Evolutionary conservation across 2,888 invertebrate species (phyloP).

Genomic region (Gonocerus acuteangulatus): DNA sequence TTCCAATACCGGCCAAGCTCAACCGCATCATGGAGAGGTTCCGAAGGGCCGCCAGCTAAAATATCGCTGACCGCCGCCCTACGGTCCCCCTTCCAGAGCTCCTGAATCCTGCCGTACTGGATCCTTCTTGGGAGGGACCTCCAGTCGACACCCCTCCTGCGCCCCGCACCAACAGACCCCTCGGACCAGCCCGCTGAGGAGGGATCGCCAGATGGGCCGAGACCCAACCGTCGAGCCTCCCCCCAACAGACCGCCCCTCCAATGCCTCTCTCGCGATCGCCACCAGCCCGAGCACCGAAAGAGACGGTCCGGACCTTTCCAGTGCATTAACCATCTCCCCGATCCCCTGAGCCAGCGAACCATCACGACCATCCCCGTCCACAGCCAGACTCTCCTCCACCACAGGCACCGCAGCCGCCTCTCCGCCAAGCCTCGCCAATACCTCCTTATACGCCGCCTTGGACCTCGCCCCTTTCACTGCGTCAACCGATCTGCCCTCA

Average conservation of each 20-base stretch:
- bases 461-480: background rate
- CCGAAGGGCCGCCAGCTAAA: background rate
- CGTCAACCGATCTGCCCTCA: background rate
- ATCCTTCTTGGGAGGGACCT: background rate
- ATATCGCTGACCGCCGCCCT: background rate
- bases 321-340: background rate
- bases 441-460: background rate
- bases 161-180: too few relatives aligned
- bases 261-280: background rate
- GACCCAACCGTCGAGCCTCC: background rate
- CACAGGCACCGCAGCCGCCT: too few relatives aligned
- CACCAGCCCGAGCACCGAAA: background rate
- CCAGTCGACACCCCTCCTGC: background rate
- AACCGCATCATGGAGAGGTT: background rate
- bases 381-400: background rate
- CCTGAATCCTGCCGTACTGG: background rate
- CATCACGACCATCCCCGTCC: background rate
- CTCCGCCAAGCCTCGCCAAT: background rate
- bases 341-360: background rate
- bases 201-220: background rate
- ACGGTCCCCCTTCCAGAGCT: slow-evolving; percentile 1
- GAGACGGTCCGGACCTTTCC: background rate
- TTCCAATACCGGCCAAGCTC: background rate
- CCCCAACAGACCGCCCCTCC: background rate
- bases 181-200: too few relatives aligned